Evolutionary conservation across 2,888 invertebrate genomes (phyloP), one percentile per base, ranked within the genome.

Genomic region (Bruchidius siliquastri): DNA sequence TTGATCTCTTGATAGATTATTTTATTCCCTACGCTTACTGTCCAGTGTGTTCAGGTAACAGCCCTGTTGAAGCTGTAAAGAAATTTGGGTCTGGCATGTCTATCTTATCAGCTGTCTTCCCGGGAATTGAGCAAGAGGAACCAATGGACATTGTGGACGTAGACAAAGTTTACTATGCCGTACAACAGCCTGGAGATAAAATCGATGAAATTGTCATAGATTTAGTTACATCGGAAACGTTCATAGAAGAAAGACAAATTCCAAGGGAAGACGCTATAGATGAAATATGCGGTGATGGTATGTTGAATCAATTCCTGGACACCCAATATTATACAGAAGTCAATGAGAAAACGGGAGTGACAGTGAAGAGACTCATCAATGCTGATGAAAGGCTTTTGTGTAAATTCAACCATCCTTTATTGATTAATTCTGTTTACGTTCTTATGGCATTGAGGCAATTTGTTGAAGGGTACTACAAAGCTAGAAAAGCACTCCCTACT

Each of bases 1-100:
- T 95, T 0, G 88, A 92, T 73, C 85, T 92, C 22, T 84, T 96
- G 72, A 88, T 92, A 66, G 88, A 91, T 75, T 92, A 91, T 78
- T 96, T 96, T 84, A 81, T 92, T 72, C 92, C 93, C 0, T 94
- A 93, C 82, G 89, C 93, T 0, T 91, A 90, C 82, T 95, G 94
- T 81, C 90, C 91, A 0, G 88, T 89, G 71, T 94, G 94, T 79
- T 84, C 75, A 0, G 49, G 49, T 13, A 8, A 13, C 10, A 18
- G 13, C 8, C 13, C 13, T 13, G 18, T 13, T 4, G 49, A 49
- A 13, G 18, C 13, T 13, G 18, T 49, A 1, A 13, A 1, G 49
- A 8, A 13, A 18, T 13, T 8, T 18, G 75, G 69, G 0, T 13
- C 67, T 20, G 71, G 2, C 3, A 10, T 72, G 10, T 74, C 76